Base-by-base conservation (phyloP, 1,140 invertebrate species). In the Andricus grossulariae region DNA sequence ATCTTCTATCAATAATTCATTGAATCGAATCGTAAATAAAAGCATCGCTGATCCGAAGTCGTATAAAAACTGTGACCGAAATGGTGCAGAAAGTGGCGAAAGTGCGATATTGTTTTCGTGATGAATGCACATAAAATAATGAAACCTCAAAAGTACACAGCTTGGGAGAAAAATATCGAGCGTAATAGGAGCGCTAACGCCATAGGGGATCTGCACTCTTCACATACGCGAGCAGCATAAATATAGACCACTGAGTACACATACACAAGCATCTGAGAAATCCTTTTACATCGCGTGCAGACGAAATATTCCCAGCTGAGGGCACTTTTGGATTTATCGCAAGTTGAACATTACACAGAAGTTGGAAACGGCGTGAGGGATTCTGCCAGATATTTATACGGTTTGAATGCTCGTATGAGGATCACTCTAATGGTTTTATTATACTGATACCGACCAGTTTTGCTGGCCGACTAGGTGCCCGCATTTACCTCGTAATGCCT, bases 281-380 rank as follows among this genome's bases (percentile, higher is more conserved):
- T 39, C 32, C 50, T 52, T 54, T n/a, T 11, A 15, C 66, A 73
- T 32, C 80, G 52, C 39, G 54, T 50, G 78, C 39, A 66, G 84
- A 77, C 82, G 81, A 85, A 84, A 87, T 80, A 80, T 87, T 85
- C 79, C 55, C 83, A 45, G 73, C 75, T 54, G 39, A 74, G 50
- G 82, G 80, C 82, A 86, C 84, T 88, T 66, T 88, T 79, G 87
- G 87, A 89, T 90, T 90, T 89, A 90, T 90, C 88, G 87, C 87
- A 84, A 89, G 86, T 88, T 88, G 87, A 87, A 86, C 86, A 87
- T 90, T 90, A 88, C 87, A 84, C 87, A 87, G 86, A 89, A 89
- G 88, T 90, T 90, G 88, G 88, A 90, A 90, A 89, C 87, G 86
- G 88, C 87, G 85, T 86, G 87, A 88, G 89, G 88, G 89, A 89